Base-by-base conservation (phyloP, 2,797 vertebrate species). In the Arrhamphus sclerolepis region DNA sequence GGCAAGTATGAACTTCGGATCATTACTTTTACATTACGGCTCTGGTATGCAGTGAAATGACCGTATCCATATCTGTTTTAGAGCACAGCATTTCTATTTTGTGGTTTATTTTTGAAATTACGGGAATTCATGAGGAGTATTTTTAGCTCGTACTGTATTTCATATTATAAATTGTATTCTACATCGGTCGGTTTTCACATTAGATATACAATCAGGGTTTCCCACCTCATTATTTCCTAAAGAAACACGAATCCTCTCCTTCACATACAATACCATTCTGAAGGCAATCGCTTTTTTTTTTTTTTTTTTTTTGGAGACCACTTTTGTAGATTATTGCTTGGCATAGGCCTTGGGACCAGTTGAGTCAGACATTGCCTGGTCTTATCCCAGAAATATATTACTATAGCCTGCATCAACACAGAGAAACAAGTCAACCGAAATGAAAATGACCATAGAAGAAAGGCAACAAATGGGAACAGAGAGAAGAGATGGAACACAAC, bases 41-140 rank as follows among this genome's bases (percentile, higher is more conserved):
- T 66, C 59, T 66, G 65, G 50, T 47, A 58, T 72, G 58, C 69
- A 65, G 46, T 38, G 55, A 72, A 46, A 66, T 26, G 44, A 43
- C 14, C 21, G 62, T 64, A 52, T 42, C 20, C 6, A 22, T 1
- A 18, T n/a, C 1, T 47, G 56, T 76, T 72, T 70, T 46, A 53
- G 39, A 66, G 55, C 47, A 44, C 70, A 17, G 62, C 10, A 62
- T 69, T 44, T 56, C 29, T 54, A 31, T 66, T 76, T 42, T 58
- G 49, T 55, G 56, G 41, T 75, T 52, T 75, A 39, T 42, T 61
- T 62, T 48, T 62, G 19, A 71, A 50, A 53, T 21, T 13, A 39
- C 43, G n/a, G 47, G 26, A 29, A 55, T 74, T 76, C 51, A 44
- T 22, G 17, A 2, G 0, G 38, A 52, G 8, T 44, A 44, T 59